Conservation (phyloP, 2,113 vertebrate genomes). For the Microcebus jonahi region DNA sequence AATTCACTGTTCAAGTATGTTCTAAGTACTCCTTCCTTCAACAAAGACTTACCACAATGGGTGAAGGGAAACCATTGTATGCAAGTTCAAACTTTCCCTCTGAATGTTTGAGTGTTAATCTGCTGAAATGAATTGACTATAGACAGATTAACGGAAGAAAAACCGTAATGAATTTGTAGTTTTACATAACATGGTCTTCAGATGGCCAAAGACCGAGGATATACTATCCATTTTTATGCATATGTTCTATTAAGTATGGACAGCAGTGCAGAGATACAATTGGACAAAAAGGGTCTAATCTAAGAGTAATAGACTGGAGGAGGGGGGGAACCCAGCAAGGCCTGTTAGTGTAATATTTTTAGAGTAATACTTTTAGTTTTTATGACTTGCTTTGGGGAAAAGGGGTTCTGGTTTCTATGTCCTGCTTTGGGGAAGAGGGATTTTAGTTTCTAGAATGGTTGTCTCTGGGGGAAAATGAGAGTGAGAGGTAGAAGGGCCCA, state of each 20-base stretch:
- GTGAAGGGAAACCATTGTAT: background rate
- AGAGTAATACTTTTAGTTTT: background rate
- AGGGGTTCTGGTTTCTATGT: background rate
- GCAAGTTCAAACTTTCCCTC: background rate
- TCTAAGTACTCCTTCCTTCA: slow-evolving; percentile 29
- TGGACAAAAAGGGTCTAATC: background rate
- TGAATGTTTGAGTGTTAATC: background rate
- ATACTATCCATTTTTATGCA: background rate
- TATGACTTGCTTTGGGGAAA: background rate
- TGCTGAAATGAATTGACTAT: background rate
- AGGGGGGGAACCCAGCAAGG: background rate
- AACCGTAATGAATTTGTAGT: background rate
- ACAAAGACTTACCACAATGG: background rate
- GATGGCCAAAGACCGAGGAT: background rate
- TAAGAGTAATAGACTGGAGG: background rate
- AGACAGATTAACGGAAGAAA: background rate
- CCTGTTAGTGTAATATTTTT: background rate
- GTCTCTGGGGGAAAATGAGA: background rate
- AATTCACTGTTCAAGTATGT: background rate
- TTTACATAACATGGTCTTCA: background rate
- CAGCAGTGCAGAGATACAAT: background rate
- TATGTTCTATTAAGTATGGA: background rate
- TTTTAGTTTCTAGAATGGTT: background rate
- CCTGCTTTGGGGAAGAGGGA: background rate
- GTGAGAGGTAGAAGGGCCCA: background rate